Evolutionary conservation across 2,113 vertebrate species (phyloP), one percentile per base, ranked within the genome.

Genomic region (Caretta caretta): DNA sequence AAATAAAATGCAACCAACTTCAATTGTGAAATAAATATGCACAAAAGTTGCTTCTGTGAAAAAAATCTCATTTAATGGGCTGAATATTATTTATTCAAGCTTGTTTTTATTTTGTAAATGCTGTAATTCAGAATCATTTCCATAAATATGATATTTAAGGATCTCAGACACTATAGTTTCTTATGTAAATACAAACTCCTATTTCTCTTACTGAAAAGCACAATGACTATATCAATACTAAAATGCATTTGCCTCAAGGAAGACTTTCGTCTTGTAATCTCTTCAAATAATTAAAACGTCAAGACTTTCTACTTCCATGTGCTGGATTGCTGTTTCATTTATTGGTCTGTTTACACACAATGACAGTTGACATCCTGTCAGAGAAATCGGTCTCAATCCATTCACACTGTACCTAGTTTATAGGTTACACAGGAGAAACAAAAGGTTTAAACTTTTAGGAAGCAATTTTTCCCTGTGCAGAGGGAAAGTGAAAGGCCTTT

Each of bases 81-180:
- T 96, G 98, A 96, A 98, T 98, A 98, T 97, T 98, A 96, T 99
- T 99, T 98, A 99, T 99, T 99, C 97, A 98, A 99, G 98, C 99
- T 99, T 99, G 98, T 98, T 99, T 98, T 99, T 99, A 99, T 99
- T 99, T 99, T 99, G 98, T 99, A 99, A 99, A 99, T 98, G 98
- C 98, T 97, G 97, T 98, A 97, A 98, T 96, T 98, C 93, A 96
- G 93, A 98, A 96, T 98, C 98, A 98, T 99, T 99, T 99, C 98
- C 98, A 98, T 98, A 98, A 98, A 98, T 99, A 98, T 98, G 98
- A 98, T 98, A 98, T 98, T 99, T 98, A 98, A 98, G 98, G 98
- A 98, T 98, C 97, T 98, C 97, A 98, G 98, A 99, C 96, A 91
- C 97, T 98, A 98, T 99, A 97, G 97, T 98, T 99, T 99, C 99